Conservation (phyloP, 2,888 invertebrate genomes). For the Limnephilus rhombicus region DNA sequence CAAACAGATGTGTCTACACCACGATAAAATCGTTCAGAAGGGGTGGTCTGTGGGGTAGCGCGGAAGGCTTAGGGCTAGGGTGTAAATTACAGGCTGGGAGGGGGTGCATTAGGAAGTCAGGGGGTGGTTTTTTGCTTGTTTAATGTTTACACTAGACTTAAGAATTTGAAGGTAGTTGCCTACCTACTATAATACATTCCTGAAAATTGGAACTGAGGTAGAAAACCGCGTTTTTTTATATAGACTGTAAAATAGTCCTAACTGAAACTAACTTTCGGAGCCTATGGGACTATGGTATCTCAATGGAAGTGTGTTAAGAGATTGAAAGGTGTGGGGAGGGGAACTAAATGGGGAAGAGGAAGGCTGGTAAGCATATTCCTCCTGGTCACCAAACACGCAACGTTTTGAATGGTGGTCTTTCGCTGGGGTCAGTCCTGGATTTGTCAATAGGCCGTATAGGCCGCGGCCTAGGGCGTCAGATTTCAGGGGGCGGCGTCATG, state of each 20-base stretch:
- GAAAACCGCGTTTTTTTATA: neutral
- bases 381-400: neutral
- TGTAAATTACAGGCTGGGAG: slow-evolving; percentile 23
- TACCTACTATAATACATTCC: neutral
- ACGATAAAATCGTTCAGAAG: slow-evolving; percentile 39
- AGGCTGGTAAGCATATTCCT: neutral
- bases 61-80: neutral
- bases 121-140: neutral
- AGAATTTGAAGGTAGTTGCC: neutral
- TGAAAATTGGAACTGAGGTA: neutral
- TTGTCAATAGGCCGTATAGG: too few species aligned
- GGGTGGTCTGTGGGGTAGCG: neutral
- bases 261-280: too few species aligned
- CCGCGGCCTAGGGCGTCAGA: too few species aligned
- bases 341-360: neutral
- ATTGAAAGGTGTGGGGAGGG: neutral
- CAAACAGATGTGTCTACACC: slow-evolving; percentile 46
- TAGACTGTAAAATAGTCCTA: too few species aligned
- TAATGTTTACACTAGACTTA: slow-evolving; percentile 1
- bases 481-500: too few species aligned
- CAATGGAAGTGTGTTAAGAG: too few species aligned
- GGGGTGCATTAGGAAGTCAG: slow-evolving; percentile 11
- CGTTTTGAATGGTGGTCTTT: neutral
- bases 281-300: too few species aligned
- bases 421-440: too few species aligned